Evolutionary conservation across 2,113 vertebrate genomes (phyloP), one percentile per base, ranked within the genome.

Genomic region (Loxodonta africana): DNA sequence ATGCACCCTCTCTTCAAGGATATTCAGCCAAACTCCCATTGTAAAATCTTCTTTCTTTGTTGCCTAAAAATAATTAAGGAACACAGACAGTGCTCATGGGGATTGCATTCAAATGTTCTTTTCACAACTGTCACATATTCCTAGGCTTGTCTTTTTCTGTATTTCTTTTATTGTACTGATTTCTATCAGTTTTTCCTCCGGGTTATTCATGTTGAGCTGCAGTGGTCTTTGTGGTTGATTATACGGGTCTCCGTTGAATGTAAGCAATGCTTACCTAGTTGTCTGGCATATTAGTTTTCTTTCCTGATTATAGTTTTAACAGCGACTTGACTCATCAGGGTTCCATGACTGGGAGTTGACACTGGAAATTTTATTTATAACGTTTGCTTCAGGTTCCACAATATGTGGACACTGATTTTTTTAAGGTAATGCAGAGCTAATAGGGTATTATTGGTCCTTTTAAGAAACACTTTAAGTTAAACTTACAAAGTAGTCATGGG

Each of bases 391-490:
- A 73, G 21, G 6, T 44, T 48, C 51, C 20, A 33, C 21, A 53
- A 48, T 44, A 87, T 30, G 3, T 10, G n/a, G 78, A 95, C 77
- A 65, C 0, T 18, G 71, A 20, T 30, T 28, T 65, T 62, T 30
- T 46, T 67, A 82, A 81, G n/a, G 5, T 26, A 30, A 18, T 28
- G 1, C 25, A 74, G 81, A 69, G 77, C 51, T 96, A 60, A 91
- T 90, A 82, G 17, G 62, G 21, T 85, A 73, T 77, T 95, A 92
- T 44, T 93, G 88, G 33, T 33, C 71, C 46, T 71, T 6, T 1
- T 57, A 84, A 92, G 81, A 88, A 81, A 85, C 12, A 91, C 84
- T 96, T 92, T 93, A 33, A 96, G 46, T 74, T 57, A 94, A 95
- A 82, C 7, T 30, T 88, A n/a, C 88, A 83, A 96, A 88, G 74